Conservation (phyloP, 1,140 invertebrate species). For the Neocloeon triangulifer region DNA sequence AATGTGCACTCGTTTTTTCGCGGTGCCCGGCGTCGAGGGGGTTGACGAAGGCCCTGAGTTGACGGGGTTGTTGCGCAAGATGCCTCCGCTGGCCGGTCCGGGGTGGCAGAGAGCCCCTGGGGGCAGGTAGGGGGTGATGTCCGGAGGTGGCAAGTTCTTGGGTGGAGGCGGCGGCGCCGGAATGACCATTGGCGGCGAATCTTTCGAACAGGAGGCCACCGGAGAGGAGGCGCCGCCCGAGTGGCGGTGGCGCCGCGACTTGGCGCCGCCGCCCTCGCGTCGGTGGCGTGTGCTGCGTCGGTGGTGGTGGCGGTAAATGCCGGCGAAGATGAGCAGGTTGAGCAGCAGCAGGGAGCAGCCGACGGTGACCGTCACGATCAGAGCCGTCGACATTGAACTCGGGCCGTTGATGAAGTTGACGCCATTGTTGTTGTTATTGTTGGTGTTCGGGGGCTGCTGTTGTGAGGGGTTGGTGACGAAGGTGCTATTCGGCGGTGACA, state of each 20-base stretch:
- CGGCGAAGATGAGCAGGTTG: conserved; percentile 83
- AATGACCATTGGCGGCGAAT: conserved; percentile 19
- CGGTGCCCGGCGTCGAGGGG: conserved; percentile 14
- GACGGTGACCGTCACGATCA: conserved; percentile 81
- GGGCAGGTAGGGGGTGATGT: conserved; percentile 4
- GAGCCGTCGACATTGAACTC: conserved; percentile 71
- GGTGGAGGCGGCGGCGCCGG: conserved; percentile 31
- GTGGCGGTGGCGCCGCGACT: conserved; percentile 23
- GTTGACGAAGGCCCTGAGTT: neutral
- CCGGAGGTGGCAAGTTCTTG: conserved; percentile 23
- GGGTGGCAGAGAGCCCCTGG: conserved; percentile 13
- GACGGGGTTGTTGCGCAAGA: neutral
- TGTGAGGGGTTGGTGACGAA: neutral
- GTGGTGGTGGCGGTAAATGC: conserved; percentile 78
- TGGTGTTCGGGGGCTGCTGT: neutral
- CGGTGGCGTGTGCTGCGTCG: conserved; percentile 23
- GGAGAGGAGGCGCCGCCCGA: conserved; percentile 25
- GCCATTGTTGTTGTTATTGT: too few relatives aligned
- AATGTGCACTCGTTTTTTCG: conserved; percentile 69
- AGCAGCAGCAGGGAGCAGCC: conserved; percentile 71
- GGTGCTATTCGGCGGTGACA: conserved; percentile 4
- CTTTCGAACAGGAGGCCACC: conserved; percentile 15
- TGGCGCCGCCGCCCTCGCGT: conserved; percentile 43
- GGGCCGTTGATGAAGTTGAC: too few relatives aligned
- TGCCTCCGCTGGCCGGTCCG: conserved; percentile 9